Evolutionary conservation across 1,140 invertebrate genomes (phyloP), one percentile per base, ranked within the genome.

Genomic region (Heliconius hewitsoni): DNA sequence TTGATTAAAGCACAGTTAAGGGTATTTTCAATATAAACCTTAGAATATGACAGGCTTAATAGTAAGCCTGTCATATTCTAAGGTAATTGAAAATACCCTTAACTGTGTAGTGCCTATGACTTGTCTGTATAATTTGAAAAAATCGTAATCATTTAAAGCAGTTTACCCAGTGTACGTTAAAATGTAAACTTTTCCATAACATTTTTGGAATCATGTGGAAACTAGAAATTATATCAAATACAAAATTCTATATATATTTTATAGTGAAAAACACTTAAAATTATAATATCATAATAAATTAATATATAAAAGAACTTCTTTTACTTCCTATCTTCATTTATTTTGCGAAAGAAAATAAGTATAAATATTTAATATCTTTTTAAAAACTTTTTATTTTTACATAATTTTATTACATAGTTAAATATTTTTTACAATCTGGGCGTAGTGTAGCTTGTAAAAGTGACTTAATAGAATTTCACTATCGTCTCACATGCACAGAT

Each of bases 401-500:
- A 13, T 30, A 66, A 66, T 66, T 13, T 66, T 66, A 16, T 66
- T 66, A 66, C 23, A 66, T 66, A 9, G 27, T 66, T 27, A 66
- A 66, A 66, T 66, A 66, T 6, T 30, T 66, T 52, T 66, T 66
- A 66, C 27, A 34, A 60, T 73, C 30, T 73, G 46, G 76, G 71
- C 71, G 70, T 39, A 3, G 11, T 73, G 70, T 18, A 37, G 76
- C 50, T 42, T 19, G 76, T 71, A 77, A 77, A 77, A 77, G 76
- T 73, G 70, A 71, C 71, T 39, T 76, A 72, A 50, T 72, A 73
- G 6, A 52, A 71, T 77, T 77, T 72, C 71, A 73, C 71, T 73
- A 39, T 77, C 73, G 37, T 60, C 52, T 60, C 27, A 74, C 76
- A 71, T 77, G 76, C 76, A 77, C 57, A 77, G 23, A 66, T 66